A percentile compares a stretch with the other conserved stretches of the same genome.
Evolutionary conservation across 2,888 invertebrate species (phyloP).

Genomic region (Cerastis rubricosa): DNA sequence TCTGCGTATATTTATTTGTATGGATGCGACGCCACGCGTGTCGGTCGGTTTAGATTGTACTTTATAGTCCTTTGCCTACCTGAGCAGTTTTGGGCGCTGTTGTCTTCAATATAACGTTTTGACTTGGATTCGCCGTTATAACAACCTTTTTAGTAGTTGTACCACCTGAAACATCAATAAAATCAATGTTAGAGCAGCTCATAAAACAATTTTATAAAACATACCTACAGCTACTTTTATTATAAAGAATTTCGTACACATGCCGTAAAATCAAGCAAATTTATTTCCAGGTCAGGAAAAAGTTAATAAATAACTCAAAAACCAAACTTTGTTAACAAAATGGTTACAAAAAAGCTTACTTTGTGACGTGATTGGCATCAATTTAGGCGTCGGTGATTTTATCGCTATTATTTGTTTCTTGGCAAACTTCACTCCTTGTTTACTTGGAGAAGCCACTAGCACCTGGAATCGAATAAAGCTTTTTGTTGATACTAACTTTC

Average conservation of each 20-base stretch:
- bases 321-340: not conserved
- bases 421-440: slow-evolving; percentile 81
- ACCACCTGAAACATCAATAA: slow-evolving; percentile 58
- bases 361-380: slow-evolving; percentile 91
- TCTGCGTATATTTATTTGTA: not conserved
- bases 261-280: not conserved
- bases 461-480: slow-evolving; percentile 75
- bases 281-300: not conserved
- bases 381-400: slow-evolving; percentile 93
- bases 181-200: not conserved
- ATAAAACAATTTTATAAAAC: not conserved
- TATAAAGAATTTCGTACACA: not conserved
- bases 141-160: slow-evolving; percentile 79
- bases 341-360: slow-evolving; percentile 58
- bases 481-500: not conserved
- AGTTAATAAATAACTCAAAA: not conserved
- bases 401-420: slow-evolving; percentile 88
- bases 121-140: slow-evolving; percentile 76
- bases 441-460: slow-evolving; percentile 84
- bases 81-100: slow-evolving; percentile 76
- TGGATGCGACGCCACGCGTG: not conserved
- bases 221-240: not conserved
- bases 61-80: slow-evolving; percentile 64
- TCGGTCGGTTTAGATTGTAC: not conserved
- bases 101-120: slow-evolving; percentile 82